Evolutionary conservation across 2,888 invertebrate species (phyloP), one percentile per base, ranked within the genome.

Genomic region (Dimorphilus gyrociliatus): DNA sequence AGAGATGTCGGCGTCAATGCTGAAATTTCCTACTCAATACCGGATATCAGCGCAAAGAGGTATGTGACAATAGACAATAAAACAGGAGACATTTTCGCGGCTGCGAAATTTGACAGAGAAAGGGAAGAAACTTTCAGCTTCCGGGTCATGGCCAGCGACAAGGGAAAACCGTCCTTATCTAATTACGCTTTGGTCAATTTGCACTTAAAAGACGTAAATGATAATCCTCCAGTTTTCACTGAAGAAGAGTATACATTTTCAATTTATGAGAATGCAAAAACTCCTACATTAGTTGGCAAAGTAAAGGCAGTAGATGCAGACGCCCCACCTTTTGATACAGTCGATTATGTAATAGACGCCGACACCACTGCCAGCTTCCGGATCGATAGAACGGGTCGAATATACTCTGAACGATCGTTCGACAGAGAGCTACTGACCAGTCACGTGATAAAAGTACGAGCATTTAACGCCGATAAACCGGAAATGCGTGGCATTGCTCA

Each of bases 201-300:
- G 6, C 37, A 40, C 19, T 44, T 56, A 1, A 33, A 38, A 6
- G 56, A 54, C 30, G 37, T 46, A 8, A 55, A 56, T 28, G 55
- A 54, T 29, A 48, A 55, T 25, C 17, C 39, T 3, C 56, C 56
- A 0, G 27, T 41, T 4, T 47, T 56, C 33, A 21, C 33, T 3
- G n/a, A 17, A 16, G 13, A 30, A 6, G 19, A 16, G 5, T 42
- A 35, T 18, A 34, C 28, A 4, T 42, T 41, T 25, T 39, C 35
- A 1, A 34, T 35, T 7, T 37, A 27, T 25, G 42, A 42, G 32
- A 42, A 42, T 21, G 37, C 37, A 29, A 24, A 29, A 7, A 26
- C 27, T 12, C 31, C 34, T 8, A 35, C 37, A 2, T 38, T 39
- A 19, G 31, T 42, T 4, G 40, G 42, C 12, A 31, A 29, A 12